Percentiles rank a stretch among this genome's conserved stretches.
Conservation (phyloP, 2,888 invertebrate genomes). For the Pomacea canaliculata region DNA sequence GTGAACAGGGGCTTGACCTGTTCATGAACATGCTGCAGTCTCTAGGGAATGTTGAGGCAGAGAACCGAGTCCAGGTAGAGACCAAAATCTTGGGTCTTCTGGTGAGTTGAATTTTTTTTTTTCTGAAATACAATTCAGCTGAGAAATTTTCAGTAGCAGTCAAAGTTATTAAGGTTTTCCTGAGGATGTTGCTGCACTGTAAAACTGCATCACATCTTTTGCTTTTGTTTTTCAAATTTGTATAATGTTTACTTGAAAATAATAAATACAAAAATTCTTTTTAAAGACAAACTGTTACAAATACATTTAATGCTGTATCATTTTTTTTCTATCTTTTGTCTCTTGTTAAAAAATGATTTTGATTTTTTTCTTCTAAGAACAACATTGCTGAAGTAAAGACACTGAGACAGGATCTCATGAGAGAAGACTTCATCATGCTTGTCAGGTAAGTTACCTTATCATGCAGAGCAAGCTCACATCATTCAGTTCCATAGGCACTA, state of each 20-base stretch:
- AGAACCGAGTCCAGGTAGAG: conserved; percentile 73
- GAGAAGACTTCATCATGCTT: conserved; percentile 73
- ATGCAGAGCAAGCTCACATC: not conserved
- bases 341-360: too few species aligned
- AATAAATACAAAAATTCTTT: too few species aligned
- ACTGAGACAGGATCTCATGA: conserved; percentile 74
- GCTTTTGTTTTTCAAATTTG: too few species aligned
- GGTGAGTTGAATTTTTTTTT: conserved; percentile 52
- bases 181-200: not conserved
- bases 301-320: too few species aligned
- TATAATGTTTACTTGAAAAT: too few species aligned
- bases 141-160: too few species aligned
- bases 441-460: conserved; percentile 69
- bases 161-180: not conserved
- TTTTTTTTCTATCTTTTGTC: too few species aligned
- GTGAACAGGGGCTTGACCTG: conserved; percentile 78
- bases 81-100: conserved; percentile 81
- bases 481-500: too few species aligned
- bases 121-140: too few species aligned
- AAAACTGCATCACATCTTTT: too few species aligned
- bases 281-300: too few species aligned
- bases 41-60: conserved; percentile 73
- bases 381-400: conserved; percentile 81
- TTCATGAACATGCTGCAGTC: conserved; percentile 78
- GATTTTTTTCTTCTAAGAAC: conserved; percentile 70